phyloP scores from a whole-genome alignment of 2,113 vertebrate genomes.

The Pygoscelis antarcticus region DNA sequence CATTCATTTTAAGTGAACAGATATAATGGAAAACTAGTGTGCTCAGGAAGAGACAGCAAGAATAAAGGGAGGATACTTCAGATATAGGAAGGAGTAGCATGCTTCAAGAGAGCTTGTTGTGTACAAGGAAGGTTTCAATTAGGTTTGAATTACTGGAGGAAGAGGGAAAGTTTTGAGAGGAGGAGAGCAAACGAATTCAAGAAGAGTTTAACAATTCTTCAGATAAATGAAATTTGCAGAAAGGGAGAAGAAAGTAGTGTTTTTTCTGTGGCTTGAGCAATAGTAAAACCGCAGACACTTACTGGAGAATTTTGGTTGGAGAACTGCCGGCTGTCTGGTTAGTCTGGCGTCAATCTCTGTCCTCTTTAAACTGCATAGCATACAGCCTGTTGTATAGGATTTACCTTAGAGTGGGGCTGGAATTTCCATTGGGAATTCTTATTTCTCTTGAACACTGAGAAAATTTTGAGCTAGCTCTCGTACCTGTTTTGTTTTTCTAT shows the following conservation, averaged over 20 bases:
- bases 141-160: background rate
- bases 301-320: constrained; percentile 12
- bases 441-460: background rate
- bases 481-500: background rate
- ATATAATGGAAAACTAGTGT: background rate
- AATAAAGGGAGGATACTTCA: background rate
- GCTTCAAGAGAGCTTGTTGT: background rate
- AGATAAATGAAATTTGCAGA: background rate
- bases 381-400: background rate
- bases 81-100: background rate
- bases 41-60: background rate
- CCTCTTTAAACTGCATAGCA: background rate
- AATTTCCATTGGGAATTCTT: background rate
- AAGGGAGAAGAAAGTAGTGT: background rate
- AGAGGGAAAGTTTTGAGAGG: background rate
- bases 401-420: background rate
- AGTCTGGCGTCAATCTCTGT: background rate
- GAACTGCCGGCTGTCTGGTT: background rate
- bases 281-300: background rate
- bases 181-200: background rate
- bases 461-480: background rate
- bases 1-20: background rate
- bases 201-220: background rate
- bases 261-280: background rate
- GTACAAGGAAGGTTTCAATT: background rate